phyloP scores from a whole-genome alignment of 1,140 invertebrate species.

The Saccostrea echinata region DNA sequence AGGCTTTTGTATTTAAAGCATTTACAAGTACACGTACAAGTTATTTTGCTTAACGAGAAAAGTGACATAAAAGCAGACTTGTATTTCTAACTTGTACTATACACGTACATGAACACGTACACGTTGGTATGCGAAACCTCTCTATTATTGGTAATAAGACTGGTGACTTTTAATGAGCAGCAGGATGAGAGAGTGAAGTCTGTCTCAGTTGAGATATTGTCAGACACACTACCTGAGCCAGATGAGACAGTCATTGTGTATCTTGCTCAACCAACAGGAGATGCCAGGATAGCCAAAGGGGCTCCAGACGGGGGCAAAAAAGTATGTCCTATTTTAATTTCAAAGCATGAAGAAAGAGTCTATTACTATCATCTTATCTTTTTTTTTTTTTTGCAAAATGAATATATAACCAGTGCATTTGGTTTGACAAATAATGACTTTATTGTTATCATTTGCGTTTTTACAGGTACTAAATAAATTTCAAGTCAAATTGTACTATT shows the following conservation, averaged over 20 bases:
- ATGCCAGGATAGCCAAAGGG: conserved; percentile 73
- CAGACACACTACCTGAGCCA: conserved; percentile 73
- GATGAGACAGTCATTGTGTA: conserved; percentile 75
- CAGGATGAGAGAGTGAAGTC: conserved; percentile 64
- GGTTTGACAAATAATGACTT: not conserved
- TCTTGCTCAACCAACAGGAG: conserved; percentile 73
- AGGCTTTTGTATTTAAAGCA: too few species aligned
- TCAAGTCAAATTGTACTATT: conserved; percentile 20
- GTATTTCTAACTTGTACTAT: too few species aligned
- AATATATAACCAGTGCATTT: too few species aligned
- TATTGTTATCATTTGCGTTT: too few species aligned
- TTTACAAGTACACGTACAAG: too few species aligned
- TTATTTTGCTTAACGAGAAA: too few species aligned
- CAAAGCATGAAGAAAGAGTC: not conserved
- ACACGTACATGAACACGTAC: too few species aligned
- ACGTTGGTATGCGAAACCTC: too few species aligned
- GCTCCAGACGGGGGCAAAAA: conserved; percentile 69
- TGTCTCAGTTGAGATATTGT: conserved; percentile 69
- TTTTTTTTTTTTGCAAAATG: too few species aligned
- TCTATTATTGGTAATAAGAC: too few species aligned
- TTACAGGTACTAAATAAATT: not conserved
- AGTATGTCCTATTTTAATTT: not conserved
- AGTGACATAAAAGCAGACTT: too few species aligned
- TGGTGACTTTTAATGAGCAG: conserved; percentile 51
- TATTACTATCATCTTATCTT: too few species aligned